phyloP scores from a whole-genome alignment of 2,888 invertebrate species.

The Hemicrepidius hirtus region DNA sequence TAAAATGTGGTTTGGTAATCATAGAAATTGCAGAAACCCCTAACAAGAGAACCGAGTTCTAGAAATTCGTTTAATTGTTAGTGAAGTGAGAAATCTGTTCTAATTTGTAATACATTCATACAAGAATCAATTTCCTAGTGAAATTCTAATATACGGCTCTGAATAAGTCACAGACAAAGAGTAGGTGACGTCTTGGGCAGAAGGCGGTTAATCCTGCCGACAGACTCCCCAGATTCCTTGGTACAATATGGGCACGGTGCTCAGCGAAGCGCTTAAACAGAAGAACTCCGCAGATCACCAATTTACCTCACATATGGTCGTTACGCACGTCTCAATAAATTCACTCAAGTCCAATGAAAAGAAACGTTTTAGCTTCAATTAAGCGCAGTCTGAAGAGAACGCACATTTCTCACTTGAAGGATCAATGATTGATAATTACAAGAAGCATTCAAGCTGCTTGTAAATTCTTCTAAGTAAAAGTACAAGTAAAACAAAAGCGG shows the following conservation, averaged over 20 bases:
- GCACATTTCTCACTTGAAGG: slow-evolving; percentile 25
- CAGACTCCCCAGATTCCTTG: slow-evolving; percentile 68
- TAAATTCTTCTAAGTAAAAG: too few relatives aligned
- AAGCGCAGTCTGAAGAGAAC: slow-evolving; percentile 33
- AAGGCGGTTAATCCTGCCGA: slow-evolving; percentile 68
- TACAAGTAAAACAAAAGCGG: slow-evolving; percentile 1
- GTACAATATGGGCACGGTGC: slow-evolving; percentile 65
- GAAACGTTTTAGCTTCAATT: slow-evolving; percentile 51
- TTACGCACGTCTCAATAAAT: slow-evolving; percentile 67
- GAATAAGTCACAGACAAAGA: not conserved
- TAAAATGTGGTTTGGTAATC: too few relatives aligned
- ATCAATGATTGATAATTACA: slow-evolving; percentile 16
- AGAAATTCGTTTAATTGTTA: too few relatives aligned
- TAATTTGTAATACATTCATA: too few relatives aligned
- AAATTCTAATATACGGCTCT: slow-evolving; percentile 8
- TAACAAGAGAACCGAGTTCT: too few relatives aligned
- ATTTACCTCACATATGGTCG: slow-evolving; percentile 69
- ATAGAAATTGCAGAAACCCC: too few relatives aligned
- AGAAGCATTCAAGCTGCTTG: not conserved
- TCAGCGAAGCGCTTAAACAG: slow-evolving; percentile 63
- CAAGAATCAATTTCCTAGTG: not conserved
- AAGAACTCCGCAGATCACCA: slow-evolving; percentile 67
- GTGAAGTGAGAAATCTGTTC: too few relatives aligned
- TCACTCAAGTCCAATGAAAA: slow-evolving; percentile 63
- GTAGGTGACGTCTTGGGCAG: slow-evolving; percentile 57